These are phyloP conservation scores for Pseudolaguvia tuberculata DNA, from an alignment of 2,113 vertebrate genomes.

Conservation along the genomic window DNA sequence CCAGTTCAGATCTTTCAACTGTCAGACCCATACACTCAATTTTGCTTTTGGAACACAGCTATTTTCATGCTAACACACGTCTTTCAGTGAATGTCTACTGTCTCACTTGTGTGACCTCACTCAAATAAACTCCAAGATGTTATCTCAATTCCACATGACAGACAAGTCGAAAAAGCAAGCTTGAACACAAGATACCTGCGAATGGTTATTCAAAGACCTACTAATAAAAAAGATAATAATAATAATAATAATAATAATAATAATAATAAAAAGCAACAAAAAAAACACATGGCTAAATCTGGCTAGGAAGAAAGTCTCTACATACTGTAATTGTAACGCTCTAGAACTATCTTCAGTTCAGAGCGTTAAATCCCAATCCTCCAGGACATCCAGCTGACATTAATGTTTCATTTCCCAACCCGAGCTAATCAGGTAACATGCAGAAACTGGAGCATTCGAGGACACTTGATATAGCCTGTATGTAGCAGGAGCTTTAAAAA, in stretches of 20 bases:
- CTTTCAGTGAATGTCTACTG: neutral
- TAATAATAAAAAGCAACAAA: no score
- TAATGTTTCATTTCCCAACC: constrained; percentile 8
- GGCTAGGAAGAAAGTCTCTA: neutral
- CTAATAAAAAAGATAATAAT: neutral
- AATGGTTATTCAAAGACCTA: neutral
- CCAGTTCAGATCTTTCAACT: neutral
- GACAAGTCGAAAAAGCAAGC: neutral
- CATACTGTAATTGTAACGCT: neutral
- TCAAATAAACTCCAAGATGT: no score
- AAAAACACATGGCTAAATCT: constrained; percentile 44
- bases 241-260: no score
- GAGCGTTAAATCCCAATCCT: neutral
- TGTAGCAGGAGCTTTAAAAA: neutral
- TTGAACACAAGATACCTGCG: no score
- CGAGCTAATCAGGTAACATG: constrained; percentile 10
- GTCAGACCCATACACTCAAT: neutral
- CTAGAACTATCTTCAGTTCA: constrained; percentile 17
- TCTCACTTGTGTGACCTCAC: neutral
- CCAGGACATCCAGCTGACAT: constrained; percentile 3
- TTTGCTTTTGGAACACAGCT: neutral
- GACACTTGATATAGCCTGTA: neutral
- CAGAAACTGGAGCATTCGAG: neutral
- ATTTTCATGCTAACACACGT: neutral
- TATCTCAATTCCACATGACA: neutral